These are phyloP conservation scores for Sorex araneus DNA, from an alignment of 2,113 vertebrate genomes.

Conservation along the genomic window DNA sequence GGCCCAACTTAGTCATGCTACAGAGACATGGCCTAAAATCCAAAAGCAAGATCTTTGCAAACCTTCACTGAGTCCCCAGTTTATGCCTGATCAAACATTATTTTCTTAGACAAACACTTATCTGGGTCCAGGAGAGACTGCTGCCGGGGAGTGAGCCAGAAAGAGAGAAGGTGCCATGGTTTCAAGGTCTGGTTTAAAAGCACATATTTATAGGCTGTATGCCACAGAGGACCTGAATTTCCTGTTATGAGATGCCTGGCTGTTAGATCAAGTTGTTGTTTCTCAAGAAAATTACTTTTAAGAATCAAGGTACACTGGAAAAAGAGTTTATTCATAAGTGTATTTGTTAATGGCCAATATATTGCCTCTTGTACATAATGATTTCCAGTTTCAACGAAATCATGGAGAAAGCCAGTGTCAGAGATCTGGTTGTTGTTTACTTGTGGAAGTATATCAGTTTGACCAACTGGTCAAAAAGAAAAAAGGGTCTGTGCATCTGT, in stretches of 20 bases:
- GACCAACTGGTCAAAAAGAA: too few species aligned
- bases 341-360: too few species aligned
- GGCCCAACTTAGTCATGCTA: constrained; percentile 39
- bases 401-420: too few species aligned
- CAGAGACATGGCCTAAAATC: constrained; percentile 42
- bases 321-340: too few species aligned
- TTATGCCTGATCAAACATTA: constrained; percentile 28
- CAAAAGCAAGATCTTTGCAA: constrained; percentile 38
- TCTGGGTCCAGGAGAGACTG: background rate
- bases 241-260: background rate
- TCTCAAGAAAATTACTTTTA: constrained; percentile 10
- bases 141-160: background rate
- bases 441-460: too few species aligned
- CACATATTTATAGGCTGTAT: background rate
- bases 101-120: background rate
- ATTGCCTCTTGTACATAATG: too few species aligned
- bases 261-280: background rate
- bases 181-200: background rate
- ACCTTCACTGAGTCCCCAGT: background rate
- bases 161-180: background rate
- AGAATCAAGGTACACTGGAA: background rate
- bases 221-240: background rate
- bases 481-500: too few species aligned
- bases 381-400: too few species aligned
- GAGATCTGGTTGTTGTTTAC: too few species aligned